Evolutionary conservation across 2,113 vertebrate species (phyloP), one percentile per base, ranked within the genome.

Genomic region (Misgurnus anguillicaudatus): DNA sequence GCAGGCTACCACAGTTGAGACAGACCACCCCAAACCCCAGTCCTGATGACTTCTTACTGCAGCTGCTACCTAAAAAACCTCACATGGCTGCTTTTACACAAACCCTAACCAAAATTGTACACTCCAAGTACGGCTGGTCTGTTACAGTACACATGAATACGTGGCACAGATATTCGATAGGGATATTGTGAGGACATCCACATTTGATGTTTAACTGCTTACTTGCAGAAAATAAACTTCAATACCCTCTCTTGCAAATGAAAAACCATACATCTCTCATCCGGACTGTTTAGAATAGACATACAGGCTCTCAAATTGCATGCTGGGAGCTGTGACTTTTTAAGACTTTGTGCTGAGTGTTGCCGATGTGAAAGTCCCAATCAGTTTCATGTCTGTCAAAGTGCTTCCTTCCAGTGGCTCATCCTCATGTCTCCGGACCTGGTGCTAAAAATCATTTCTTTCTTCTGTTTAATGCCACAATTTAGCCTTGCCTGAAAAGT

Each of bases 1-100:
- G 93, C 94, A 80, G 93, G 91, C 90, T 96, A 97, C 90, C 95
- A 96, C 80, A 95, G 94, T 83, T 93, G 92, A 80, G 75, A 75
- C 48, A 72, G 21, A 71, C 42, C 75, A 5, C 48, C 53, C 48
- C 65, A 42, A 42, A 58, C 31, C 65, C 62, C 39, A 6, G 13
- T 51, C 38, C 14, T 67, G 65, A 48, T 68, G 74, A 63, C 58
- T 70, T 57, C 47, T 64, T 1, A 7, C 36, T n/a, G n/a, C 8
- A 72, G 48, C 60, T 71, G 38, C 36, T 58, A 45, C 5, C 58
- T 64, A 39, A 2, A 69, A 69, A 75, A 48, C 24, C 24, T 42
- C 51, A 78, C 31, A 71, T 47, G 61, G 14, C 55, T 39, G 53
- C 67, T 63, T 77, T 68, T 80, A 65, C 68, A 55, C 38, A 39